Evolutionary conservation across 2,888 invertebrate species (phyloP), one percentile per base, ranked within the genome.

Genomic region (Liposcelis brunnea): DNA sequence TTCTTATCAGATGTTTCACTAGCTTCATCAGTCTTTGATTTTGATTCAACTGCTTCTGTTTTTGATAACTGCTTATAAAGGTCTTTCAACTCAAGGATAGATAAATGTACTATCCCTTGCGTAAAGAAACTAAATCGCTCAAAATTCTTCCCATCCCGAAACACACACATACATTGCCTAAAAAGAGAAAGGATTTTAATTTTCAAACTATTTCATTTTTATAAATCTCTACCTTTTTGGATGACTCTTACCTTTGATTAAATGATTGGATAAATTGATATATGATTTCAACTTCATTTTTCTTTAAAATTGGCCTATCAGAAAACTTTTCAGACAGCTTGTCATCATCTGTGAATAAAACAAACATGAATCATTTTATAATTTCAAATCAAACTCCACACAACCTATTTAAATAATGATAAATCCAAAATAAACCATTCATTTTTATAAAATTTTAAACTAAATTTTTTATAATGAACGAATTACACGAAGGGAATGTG

Each of bases 101-200:
- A 79, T 54, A 86, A 71, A 56, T 80, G 80, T 49, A 91, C 75
- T 54, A 91, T 75, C 51, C 87, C 83, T 62, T 91, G 90, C 33
- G 89, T 81, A 55, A 93, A 72, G 58, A 83, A 71, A 63, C 87
- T 87, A 62, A 91, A 85, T 54, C 87, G 74, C 60, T 91, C 91
- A 65, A 87, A 83, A 65, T 91, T 91, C 64, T 89, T 89, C 47
- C 78, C 75, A 67, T 91, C 91, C 55, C 90, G 75, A 64, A 86
- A 91, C 65, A 89, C 84, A 65, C 93, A 93, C 80, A 90, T 87
- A 61, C 93, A 93, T 69, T 93, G 91, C 61, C 89, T 87, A 63
- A 49, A 74, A 69, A 40, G 51, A 50, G 59, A 12, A 45, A 45
- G 4, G 18, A 21, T 1, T 42, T 21, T 10, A 19, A 3, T 8